Percentiles rank a stretch among this genome's conserved stretches.
phyloP scores from a whole-genome alignment of 2,113 vertebrate genomes.

The Otolemur garnettii region DNA sequence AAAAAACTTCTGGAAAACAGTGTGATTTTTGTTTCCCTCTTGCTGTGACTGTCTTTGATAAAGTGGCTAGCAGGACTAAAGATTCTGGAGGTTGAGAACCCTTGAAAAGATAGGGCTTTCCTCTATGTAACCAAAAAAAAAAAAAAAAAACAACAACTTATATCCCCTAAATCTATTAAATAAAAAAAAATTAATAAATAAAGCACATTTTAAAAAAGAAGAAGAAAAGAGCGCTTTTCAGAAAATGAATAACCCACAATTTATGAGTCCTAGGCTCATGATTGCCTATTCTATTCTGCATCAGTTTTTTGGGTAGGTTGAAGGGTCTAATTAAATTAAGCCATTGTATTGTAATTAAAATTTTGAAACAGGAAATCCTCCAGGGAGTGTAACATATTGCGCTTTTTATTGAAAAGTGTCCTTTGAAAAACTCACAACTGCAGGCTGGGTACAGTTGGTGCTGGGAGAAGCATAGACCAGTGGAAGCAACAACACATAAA shows the following conservation, averaged over 20 bases:
- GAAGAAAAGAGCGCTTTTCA: slow-evolving; percentile 2
- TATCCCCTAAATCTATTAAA: too few species aligned
- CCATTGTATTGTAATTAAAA: slow-evolving; percentile 88
- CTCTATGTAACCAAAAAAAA: too few species aligned
- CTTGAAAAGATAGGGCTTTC: slow-evolving; percentile 37
- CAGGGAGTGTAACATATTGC: slow-evolving; percentile 81
- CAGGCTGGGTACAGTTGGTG: not conserved
- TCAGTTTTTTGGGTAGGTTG: slow-evolving; percentile 80
- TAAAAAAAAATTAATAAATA: too few species aligned
- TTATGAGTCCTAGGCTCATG: slow-evolving; percentile 77
- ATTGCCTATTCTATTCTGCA: slow-evolving; percentile 82
- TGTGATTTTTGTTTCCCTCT: not conserved
- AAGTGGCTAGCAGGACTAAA: slow-evolving; percentile 7
- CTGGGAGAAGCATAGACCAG: not conserved
- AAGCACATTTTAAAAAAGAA: too few species aligned
- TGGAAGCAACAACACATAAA: not conserved
- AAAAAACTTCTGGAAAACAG: not conserved
- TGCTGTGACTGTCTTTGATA: slow-evolving; percentile 17
- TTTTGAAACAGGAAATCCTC: slow-evolving; percentile 86
- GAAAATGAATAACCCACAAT: slow-evolving; percentile 54
- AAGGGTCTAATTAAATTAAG: slow-evolving; percentile 88
- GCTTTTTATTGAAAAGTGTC: slow-evolving; percentile 82
- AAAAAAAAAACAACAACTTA: too few species aligned
- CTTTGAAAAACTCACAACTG: not conserved
- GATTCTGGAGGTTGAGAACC: not conserved